Evolutionary conservation across 2,888 invertebrate species (phyloP), one percentile per base, ranked within the genome.

Genomic region (Pyrochroa serraticornis): DNA sequence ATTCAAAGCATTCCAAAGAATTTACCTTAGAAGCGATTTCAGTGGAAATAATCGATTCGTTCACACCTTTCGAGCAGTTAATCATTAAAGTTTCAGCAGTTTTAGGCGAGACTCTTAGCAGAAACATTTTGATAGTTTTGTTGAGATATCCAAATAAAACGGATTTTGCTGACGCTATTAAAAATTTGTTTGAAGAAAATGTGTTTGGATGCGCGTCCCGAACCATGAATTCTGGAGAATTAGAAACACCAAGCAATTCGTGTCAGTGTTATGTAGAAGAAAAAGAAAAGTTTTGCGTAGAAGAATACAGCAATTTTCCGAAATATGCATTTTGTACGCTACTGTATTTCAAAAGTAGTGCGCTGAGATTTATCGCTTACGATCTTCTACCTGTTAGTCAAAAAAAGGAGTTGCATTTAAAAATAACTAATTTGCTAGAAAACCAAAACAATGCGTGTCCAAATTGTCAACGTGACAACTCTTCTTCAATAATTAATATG

Each of bases 41-140:
- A 59, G 80, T 83, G 79, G 82, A 83, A 60, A 80, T 83, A 71
- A 82, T 83, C 59, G 83, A 83, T 73, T 81, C 82, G n/a, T 77
- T 85, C 41, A 83, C 82, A 3, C 81, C 83, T 0, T 85, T 84
- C 69, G 85, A 87, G 70, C 86, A 87, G 66, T 72, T 84, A 49
- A 75, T 87, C 41, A 73, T 87, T 8, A 86, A 85, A 75, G 84
- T 84, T 53, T 84, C 84, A 6, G 82, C 86, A 0, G 82, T 84
- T 0, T 77, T 87, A 33, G 87, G 87, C 0, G 78, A 80, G 36
- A 73, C 82, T 3, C 80, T 87, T 54, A 81, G 82, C 8, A 78
- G 86, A 60, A 78, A 79, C 13, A 79, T 84, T 32, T 71, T 87
- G 54, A 81, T 83, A 67, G 81, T 76, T 46, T 80, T 85, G 14